Evolutionary conservation across 2,888 invertebrate species (phyloP), one percentile per base, ranked within the genome.

Genomic region (Pollenia angustigena): DNA sequence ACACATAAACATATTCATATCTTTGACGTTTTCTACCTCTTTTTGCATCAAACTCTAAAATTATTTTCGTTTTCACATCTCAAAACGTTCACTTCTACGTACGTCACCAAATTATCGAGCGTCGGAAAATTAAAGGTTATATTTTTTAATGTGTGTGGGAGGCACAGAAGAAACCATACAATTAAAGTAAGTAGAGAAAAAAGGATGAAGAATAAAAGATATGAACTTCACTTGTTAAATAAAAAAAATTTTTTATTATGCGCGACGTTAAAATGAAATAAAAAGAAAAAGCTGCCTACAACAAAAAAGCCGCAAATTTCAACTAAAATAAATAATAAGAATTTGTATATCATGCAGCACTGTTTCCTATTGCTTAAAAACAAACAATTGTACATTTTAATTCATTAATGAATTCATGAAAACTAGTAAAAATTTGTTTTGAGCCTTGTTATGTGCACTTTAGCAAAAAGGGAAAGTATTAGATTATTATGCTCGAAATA

Each of bases 201-300:
- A 50, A 52, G 42, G 16, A 42, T 32, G 18, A 46, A 16, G 8
- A 52, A 58, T 18, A 50, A 8, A 6, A 54, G 44, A 18, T 71
- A 71, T 54, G 16, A 16, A 52, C n/a, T 40, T 18, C 66, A 74
- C n/a, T 81, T 56, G 48, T 66, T 74, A 32, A 66, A 64, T 48
- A 32, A 66, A 81, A 64, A 74, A 50, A 62, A 9, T 14, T 64
- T 44, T 54, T 64, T 54, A 71, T 71, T 64, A 72, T 4, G 44
- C 14, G 52, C 60, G 32, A 60, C 71, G 32, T 42, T 58, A 42
- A 69, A 58, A 14, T 52, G 7, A n/a, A 23, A n/a, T 10, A 66
- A 58, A 62, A 60, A 69, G n/a, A 23, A 64, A 16, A 42, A 10
- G 6, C 32, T 32, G 10, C 10, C 18, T 23, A 23, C 23, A 23